These are phyloP conservation scores for Actinia equina DNA, from an alignment of 64 coral and sea anemone species.

Conservation along the genomic window DNA sequence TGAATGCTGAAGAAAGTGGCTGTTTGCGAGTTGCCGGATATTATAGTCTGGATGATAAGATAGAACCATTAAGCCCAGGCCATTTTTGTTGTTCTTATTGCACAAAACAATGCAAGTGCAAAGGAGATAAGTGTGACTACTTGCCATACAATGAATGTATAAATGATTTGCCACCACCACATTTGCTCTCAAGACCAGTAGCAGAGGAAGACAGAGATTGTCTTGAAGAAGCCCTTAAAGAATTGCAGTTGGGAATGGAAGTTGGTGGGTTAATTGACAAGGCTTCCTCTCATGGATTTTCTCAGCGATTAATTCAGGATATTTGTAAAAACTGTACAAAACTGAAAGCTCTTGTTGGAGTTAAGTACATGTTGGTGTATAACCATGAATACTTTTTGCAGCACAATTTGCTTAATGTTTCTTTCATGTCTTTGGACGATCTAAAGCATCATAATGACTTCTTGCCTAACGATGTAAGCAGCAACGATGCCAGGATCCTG, in stretches of 20 bases:
- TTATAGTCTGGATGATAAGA: not conserved
- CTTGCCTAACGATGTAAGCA: too few relatives aligned
- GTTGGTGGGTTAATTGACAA: not conserved
- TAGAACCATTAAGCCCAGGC: not conserved
- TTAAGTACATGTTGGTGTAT: too few relatives aligned
- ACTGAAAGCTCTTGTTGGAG: too few relatives aligned
- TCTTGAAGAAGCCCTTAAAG: not conserved
- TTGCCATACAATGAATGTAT: not conserved
- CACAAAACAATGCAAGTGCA: conserved; percentile 5
- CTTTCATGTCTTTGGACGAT: too few relatives aligned
- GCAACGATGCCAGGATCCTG: too few relatives aligned
- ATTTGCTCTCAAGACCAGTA: not conserved
- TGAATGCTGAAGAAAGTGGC: not conserved
- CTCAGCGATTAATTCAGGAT: too few relatives aligned
- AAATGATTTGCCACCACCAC: not conserved
- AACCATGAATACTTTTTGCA: too few relatives aligned
- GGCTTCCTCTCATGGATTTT: too few relatives aligned
- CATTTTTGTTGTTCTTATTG: conserved; percentile 35
- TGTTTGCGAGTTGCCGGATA: conserved; percentile 22
- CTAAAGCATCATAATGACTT: too few relatives aligned
- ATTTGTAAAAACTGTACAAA: too few relatives aligned
- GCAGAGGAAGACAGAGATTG: not conserved
- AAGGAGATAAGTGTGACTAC: not conserved
- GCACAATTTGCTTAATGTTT: too few relatives aligned
- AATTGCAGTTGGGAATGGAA: too few relatives aligned